A percentile compares a stretch with the other conserved stretches of the same genome.
Evolutionary conservation across 2,888 invertebrate genomes (phyloP).

Genomic region (Hetaerina titia): DNA sequence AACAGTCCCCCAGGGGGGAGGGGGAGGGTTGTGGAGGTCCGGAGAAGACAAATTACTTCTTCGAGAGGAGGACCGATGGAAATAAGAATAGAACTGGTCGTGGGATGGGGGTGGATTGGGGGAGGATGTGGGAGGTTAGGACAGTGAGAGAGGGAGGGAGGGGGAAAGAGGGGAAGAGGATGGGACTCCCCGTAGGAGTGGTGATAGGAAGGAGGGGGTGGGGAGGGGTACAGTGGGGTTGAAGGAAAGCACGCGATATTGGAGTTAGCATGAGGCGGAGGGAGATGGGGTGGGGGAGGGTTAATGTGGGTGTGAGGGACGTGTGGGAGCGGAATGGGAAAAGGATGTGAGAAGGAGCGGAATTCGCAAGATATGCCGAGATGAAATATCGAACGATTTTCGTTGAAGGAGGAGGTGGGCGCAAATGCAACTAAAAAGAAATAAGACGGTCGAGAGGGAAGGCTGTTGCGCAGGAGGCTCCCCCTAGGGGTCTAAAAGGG

Average conservation of each 20-base stretch:
- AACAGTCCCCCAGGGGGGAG: not conserved
- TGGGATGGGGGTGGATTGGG: not conserved
- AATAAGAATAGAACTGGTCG: not conserved
- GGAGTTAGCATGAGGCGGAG: too few species aligned
- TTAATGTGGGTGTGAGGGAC: too few species aligned
- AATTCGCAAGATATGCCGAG: not conserved
- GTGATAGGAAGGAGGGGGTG: too few species aligned
- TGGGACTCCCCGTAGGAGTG: too few species aligned
- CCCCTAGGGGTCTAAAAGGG: not conserved
- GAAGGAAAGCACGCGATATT: not conserved
- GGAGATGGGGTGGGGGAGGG: too few species aligned
- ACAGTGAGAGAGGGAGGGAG: not conserved
- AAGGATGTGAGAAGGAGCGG: not conserved
- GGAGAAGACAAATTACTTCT: conserved; percentile 26
- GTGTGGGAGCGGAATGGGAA: not conserved
- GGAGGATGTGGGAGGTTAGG: not conserved
- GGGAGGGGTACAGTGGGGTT: not conserved
- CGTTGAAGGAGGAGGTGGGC: not conserved
- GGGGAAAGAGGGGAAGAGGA: not conserved
- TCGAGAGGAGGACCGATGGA: conserved; percentile 1
- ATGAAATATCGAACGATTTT: not conserved
- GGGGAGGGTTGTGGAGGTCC: not conserved
- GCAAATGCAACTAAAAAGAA: not conserved
- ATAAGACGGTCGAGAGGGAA: not conserved
- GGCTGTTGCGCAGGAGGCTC: not conserved